Evolutionary conservation across 2,113 vertebrate genomes (phyloP).

Genomic region (Pungitius pungitius): DNA sequence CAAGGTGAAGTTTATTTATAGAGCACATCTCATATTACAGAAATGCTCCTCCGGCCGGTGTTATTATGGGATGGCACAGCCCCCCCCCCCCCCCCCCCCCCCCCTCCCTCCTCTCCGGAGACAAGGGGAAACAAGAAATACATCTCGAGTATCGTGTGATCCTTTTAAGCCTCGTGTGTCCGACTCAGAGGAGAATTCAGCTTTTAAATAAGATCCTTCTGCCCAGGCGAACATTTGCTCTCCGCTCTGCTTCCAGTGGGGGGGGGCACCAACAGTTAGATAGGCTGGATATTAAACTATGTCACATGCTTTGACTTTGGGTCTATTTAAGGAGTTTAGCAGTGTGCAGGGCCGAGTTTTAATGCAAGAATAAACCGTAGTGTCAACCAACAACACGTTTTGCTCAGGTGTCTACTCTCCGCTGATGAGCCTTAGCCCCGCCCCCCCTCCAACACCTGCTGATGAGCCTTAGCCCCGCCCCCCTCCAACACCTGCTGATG

Average conservation of each 20-base stretch:
- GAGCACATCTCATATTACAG: neutral
- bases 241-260: neutral
- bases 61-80: slow-evolving; percentile 10
- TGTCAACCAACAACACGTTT: too few relatives aligned
- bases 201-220: slow-evolving; percentile 62
- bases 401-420: too few relatives aligned
- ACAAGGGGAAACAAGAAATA: slow-evolving; percentile 37
- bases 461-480: too few relatives aligned
- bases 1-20: slow-evolving; percentile 49
- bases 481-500: too few relatives aligned
- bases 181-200: slow-evolving; percentile 41
- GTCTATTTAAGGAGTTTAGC: too few relatives aligned
- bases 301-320: too few relatives aligned
- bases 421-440: too few relatives aligned
- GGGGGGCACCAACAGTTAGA: too few relatives aligned
- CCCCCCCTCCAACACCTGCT: too few relatives aligned
- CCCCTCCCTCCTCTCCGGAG: neutral
- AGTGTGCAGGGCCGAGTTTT: too few relatives aligned
- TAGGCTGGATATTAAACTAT: too few relatives aligned
- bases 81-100: slow-evolving; percentile 5
- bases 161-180: slow-evolving; percentile 52
- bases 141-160: slow-evolving; percentile 55
- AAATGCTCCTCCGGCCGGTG: neutral
- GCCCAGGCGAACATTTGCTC: slow-evolving; percentile 48
- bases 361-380: too few relatives aligned